Base-by-base conservation (phyloP, 2,888 invertebrate genomes). In the Exocentrus adspersus region DNA sequence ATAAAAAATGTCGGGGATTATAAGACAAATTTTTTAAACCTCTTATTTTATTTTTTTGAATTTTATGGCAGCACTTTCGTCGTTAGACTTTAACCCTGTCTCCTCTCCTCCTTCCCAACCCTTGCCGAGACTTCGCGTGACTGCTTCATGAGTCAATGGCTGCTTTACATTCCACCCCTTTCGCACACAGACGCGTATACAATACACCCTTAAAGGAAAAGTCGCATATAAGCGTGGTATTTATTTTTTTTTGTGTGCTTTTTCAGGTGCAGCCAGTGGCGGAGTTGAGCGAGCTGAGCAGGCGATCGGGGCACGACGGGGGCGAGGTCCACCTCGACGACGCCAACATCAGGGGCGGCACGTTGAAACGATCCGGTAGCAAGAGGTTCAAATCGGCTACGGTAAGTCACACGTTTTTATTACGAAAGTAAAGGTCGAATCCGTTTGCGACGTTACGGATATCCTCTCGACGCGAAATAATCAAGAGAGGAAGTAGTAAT, bases 181-280 rank as follows among this genome's bases (percentile, higher is more conserved):
- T 12, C 37, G 17, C 1, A n/a, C 4, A 30, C 51, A 43, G 4
- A 6, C 42, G 12, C 19, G 1, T 3, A 43, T 37, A 2, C 1
- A 37, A 12, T 5, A 37, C 3, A 37, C n/a, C n/a, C n/a, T n/a
- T n/a, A n/a, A n/a, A n/a, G n/a, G n/a, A n/a, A n/a, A n/a, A n/a
- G n/a, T n/a, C n/a, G n/a, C n/a, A n/a, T n/a, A n/a, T n/a, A n/a
- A n/a, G n/a, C n/a, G n/a, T n/a, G n/a, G n/a, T n/a, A n/a, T n/a
- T n/a, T n/a, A n/a, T n/a, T n/a, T n/a, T n/a, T n/a, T n/a, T n/a
- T n/a, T n/a, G n/a, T n/a, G n/a, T n/a, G n/a, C n/a, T 53, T 62
- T 80, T 78, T 16, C 83, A 94, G 94, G 97, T 97, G 68, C 96
- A 97, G 84, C 95, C 96, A 41, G 94, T 97, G 70, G 92, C 95